Base-by-base conservation (phyloP, 1,140 invertebrate genomes). In the Solenopsis fugax region DNA sequence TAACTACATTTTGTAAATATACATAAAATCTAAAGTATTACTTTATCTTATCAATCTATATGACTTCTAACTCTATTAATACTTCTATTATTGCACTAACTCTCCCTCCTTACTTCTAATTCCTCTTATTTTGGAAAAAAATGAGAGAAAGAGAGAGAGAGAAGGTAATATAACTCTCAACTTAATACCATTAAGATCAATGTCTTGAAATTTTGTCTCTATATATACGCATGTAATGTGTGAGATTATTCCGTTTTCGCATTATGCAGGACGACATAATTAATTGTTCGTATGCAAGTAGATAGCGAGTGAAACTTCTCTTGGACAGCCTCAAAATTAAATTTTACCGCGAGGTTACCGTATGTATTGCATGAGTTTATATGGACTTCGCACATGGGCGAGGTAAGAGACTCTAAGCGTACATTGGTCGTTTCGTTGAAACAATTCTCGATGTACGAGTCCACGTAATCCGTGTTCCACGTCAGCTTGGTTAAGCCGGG, bases 371-470 rank as follows among this genome's bases (percentile, higher is more conserved):
- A 76, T 89, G 77, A 89, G 89, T 89, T 88, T 88, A 50, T 67
- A 73, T 41, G n/a, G 24, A 60, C 41, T 84, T 73, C 16, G 41
- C 54, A 37, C 80, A 48, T 60, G 21, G 77, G 54, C 7, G 34
- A 64, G 50, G 50, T 58, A 82, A 69, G 65, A 77, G 58, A 78
- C 4, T 85, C 18, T 78, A 50, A 81, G 45, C 78, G 76, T 93
- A 97, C 97, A 94, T 97, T 97, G 29, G 95, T 96, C 13, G 97
- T 97, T 88, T 97, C 96, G 60, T 95, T 94, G 10, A 97, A 96
- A 93, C 97, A 98, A 85, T 98, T 97, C 34, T 96, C 96, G 81
- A 98, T 97, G 93, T 97, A 98, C 58, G 96, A 96, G 90, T 98
- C 97, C 21, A 96, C 96, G 81, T 97, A 96, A 81, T 97, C 96